Evolutionary conservation across 2,888 invertebrate genomes (phyloP).

Genomic region (Sylvicola fuscatus): DNA sequence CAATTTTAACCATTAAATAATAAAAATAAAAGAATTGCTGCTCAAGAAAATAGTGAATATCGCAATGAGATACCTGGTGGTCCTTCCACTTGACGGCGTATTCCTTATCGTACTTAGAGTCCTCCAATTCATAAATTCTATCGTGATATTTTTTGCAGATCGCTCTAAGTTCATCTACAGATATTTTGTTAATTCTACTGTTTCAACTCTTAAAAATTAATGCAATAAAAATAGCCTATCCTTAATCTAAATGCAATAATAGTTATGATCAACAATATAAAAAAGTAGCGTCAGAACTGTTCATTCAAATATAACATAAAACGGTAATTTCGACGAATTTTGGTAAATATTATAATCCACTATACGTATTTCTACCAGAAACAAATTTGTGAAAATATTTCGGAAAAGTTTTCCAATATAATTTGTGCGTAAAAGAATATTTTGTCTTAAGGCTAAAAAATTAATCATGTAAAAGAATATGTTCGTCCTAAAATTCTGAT

Average conservation of each 20-base stretch:
- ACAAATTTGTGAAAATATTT: too few relatives aligned
- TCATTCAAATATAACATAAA: constrained; percentile 2
- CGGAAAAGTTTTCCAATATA: too few relatives aligned
- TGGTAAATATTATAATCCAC: neutral
- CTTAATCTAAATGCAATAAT: too few relatives aligned
- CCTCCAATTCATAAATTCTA: constrained; percentile 23
- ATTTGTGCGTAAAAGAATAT: too few relatives aligned
- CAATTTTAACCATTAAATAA: too few relatives aligned
- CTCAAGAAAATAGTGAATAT: too few relatives aligned
- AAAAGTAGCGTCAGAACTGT: neutral
- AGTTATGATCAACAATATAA: too few relatives aligned
- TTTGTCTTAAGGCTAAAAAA: too few relatives aligned
- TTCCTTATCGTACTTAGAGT: constrained; percentile 93
- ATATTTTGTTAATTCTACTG: constrained; percentile 2
- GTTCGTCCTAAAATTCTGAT: too few relatives aligned
- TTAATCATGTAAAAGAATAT: too few relatives aligned
- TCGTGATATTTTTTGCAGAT: constrained; percentile 20
- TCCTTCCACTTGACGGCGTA: constrained; percentile 96
- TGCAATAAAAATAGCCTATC: too few relatives aligned
- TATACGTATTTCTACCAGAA: neutral
- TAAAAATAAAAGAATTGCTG: too few relatives aligned
- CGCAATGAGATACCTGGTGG: constrained; percentile 67
- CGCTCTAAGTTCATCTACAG: constrained; percentile 20
- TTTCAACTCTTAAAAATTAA: neutral
- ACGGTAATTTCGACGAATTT: neutral